Evolutionary conservation across 2,888 invertebrate species (phyloP), one percentile per base, ranked within the genome.

Genomic region (Ichneumon xanthorius): DNA sequence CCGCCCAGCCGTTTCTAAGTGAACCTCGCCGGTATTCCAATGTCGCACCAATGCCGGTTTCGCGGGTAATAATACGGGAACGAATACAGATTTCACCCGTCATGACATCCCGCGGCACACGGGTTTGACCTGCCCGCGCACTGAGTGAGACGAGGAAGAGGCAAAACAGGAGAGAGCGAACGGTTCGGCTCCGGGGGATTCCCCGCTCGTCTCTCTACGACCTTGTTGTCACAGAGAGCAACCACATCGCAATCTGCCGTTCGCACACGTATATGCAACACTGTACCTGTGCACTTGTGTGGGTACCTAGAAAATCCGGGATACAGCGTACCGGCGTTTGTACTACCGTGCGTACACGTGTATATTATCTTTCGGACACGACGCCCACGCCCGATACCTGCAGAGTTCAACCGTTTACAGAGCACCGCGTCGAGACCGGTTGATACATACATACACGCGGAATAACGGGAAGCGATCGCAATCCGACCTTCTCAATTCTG

Each of bases 61-160:
- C 82, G 84, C 72, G 45, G 68, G 19, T 75, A 58, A 58, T 81
- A 72, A 58, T 77, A 61, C 67, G 71, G 65, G 73, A 86, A 82
- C 84, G 89, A 87, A 89, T 90, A 91, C 91, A 90, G 89, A 91
- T 92, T 92, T 92, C 89, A 91, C 90, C 89, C 91, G 92, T 92
- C 92, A 91, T 88, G 90, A 91, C 90, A 90, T 53, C 70, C 78
- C 48, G 48, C 61, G 55, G 68, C 14, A n/a, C 53, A 19, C 53
- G 53, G n/a, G 53, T 53, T 53, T 53, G n/a, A n/a, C 53, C 83
- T 81, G 77, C 61, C 45, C 45, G 45, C 14, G 14, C 45, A 45
- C 45, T 4, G 78, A 68, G 68, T 55, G 78, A 76, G 83, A 68
- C 67, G 61, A 61, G 76, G 73, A 79, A 22, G 72, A 67, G 71